Percentiles rank a stretch among this genome's conserved stretches.
phyloP scores from a whole-genome alignment of 2,888 invertebrate genomes.

The Punctoribates punctum region DNA sequence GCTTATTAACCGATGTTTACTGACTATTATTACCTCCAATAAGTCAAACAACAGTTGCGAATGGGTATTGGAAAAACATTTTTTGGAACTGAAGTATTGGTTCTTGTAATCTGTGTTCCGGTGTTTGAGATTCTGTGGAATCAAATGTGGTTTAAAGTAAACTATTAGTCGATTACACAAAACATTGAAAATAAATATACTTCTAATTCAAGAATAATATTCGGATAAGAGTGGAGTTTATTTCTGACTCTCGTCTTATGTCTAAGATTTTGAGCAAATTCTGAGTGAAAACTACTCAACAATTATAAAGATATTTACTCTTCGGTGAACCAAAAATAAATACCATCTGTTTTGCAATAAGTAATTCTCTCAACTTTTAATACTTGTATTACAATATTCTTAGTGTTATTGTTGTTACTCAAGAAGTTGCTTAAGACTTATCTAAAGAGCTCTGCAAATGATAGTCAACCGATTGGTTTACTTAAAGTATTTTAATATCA shows the following conservation, averaged over 20 bases:
- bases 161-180: not conserved
- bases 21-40: too few relatives aligned
- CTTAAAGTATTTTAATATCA: slow-evolving; percentile 15
- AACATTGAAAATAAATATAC: not conserved
- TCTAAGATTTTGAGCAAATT: slow-evolving; percentile 25
- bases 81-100: not conserved
- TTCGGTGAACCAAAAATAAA: slow-evolving; percentile 17
- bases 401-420: not conserved
- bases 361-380: not conserved
- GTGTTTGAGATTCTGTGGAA: not conserved
- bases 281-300: not conserved
- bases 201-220: slow-evolving; percentile 6
- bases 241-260: not conserved
- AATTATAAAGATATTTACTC: not conserved
- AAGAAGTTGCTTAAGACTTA: slow-evolving; percentile 28
- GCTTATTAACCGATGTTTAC: too few relatives aligned
- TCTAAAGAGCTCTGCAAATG: slow-evolving; percentile 30
- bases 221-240: not conserved
- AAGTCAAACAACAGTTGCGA: too few relatives aligned
- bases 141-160: slow-evolving; percentile 6
- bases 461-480: not conserved
- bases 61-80: not conserved
- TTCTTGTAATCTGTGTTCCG: not conserved
- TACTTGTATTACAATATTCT: slow-evolving; percentile 13
- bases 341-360: slow-evolving; percentile 22